Evolutionary conservation across 2,888 invertebrate species (phyloP), one percentile per base, ranked within the genome.

Genomic region (Philaethria dido): DNA sequence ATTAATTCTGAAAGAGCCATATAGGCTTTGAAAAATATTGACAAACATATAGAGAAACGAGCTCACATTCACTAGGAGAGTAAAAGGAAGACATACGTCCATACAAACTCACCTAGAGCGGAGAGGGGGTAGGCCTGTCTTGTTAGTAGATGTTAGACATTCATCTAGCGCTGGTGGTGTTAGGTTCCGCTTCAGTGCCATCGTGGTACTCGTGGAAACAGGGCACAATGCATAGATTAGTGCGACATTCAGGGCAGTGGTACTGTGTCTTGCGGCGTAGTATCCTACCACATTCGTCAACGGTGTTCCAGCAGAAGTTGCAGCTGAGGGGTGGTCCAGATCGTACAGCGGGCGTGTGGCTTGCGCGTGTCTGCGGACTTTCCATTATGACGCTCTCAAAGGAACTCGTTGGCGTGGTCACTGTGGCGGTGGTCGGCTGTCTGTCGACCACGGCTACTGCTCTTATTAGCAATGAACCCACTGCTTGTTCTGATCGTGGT

Each of bases 291-390:
- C 96, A 95, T 54, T 94, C 95, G 83, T 97, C 97, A 54, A 97
- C 96, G 0, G 97, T 97, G 84, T 97, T 97, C 97, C 97, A 97
- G 88, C 97, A 97, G 84, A 95, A 97, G 88, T 97, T 97, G 87
- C 97, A 97, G 74, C 97, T 96, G 71, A 97, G 89, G 2, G 97
- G 97, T 5, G 97, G 97, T 0, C 97, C 97, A 9, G 96, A 95
- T 63, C 97, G 76, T 18, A 96, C 95, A 11, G 96, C 96, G 9
- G 97, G 97, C 80, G 97, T 97, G 87, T 97, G 97, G 78, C 96
- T 96, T 57, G 96, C 95, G 67, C 97, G 86, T 2, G 84, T 71
- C 33, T 78, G 78, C 22, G 81, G 29, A 4, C 29, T 39, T 45
- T 72, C 44, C 18, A 64, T 20, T 9, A 48, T 45, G 13, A 63